These are phyloP conservation scores for Poecilia picta DNA, from an alignment of 2,797 vertebrate species.

Conservation along the genomic window DNA sequence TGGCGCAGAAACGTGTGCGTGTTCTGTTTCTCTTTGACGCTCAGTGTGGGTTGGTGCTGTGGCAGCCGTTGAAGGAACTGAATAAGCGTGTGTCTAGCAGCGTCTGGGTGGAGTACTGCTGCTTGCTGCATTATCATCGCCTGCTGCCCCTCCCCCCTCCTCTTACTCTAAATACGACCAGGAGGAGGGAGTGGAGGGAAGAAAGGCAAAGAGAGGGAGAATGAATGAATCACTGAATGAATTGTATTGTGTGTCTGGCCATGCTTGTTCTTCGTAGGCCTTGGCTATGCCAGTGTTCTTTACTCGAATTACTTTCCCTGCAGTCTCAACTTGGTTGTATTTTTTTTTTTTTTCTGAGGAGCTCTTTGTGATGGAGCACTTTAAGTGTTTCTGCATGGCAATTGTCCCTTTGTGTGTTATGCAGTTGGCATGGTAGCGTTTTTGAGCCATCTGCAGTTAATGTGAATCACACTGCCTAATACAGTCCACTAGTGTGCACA, in stretches of 20 bases:
- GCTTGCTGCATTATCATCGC: slow-evolving; percentile 85
- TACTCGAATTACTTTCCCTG: slow-evolving; percentile 70
- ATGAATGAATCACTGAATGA: slow-evolving; percentile 86
- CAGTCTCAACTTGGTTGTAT: slow-evolving; percentile 58
- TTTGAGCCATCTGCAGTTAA: slow-evolving; percentile 43
- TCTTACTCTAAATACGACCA: slow-evolving; percentile 75
- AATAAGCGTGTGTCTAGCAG: slow-evolving; percentile 73
- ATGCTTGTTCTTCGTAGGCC: slow-evolving; percentile 77
- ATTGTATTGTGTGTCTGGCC: slow-evolving; percentile 84
- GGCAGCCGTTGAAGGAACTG: slow-evolving; percentile 75
- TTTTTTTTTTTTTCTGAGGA: slow-evolving; percentile 54
- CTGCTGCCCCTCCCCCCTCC: slow-evolving; percentile 82
- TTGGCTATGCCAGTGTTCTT: slow-evolving; percentile 71
- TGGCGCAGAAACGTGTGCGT: slow-evolving; percentile 56
- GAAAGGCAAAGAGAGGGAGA: slow-evolving; percentile 77
- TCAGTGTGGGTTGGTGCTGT: slow-evolving; percentile 56
- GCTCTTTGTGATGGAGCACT: slow-evolving; percentile 54
- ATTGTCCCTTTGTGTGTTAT: slow-evolving; percentile 52
- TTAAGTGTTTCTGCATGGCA: slow-evolving; percentile 43
- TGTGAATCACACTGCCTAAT: slow-evolving; percentile 31
- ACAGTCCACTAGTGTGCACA: slow-evolving; percentile 13
- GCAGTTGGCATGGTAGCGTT: slow-evolving; percentile 53
- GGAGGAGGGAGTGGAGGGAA: slow-evolving; percentile 73
- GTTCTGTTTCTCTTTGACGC: slow-evolving; percentile 67
- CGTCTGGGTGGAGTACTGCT: slow-evolving; percentile 84